Conservation (phyloP, 2,888 invertebrate species). For the Agrotis puta region DNA sequence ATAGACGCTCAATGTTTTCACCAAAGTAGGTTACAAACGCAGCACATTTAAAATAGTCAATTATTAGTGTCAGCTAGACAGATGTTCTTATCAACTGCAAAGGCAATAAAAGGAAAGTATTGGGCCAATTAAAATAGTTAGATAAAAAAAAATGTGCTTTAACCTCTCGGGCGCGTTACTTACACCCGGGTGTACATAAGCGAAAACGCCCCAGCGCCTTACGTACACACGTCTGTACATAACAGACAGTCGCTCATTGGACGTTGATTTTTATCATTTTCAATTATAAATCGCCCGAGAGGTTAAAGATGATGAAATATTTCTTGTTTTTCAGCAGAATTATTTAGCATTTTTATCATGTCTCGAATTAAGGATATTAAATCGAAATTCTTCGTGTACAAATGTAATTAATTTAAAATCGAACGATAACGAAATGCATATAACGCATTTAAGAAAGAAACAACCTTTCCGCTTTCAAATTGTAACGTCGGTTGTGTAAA, state of each 20-base stretch:
- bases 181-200: too few relatives aligned
- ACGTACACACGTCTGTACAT: too few relatives aligned
- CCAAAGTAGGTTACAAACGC: conserved; percentile 52
- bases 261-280: too few relatives aligned
- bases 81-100: background rate
- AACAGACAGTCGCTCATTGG: too few relatives aligned
- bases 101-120: conserved; percentile 2
- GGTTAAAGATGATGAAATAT: conserved; percentile 8
- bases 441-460: background rate
- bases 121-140: conserved; percentile 3
- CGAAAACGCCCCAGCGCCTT: too few relatives aligned
- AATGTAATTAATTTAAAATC: conserved; percentile 25
- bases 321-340: background rate
- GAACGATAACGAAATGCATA: background rate
- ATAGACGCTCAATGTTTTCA: conserved; percentile 62
- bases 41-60: conserved; percentile 23
- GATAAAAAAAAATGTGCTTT: conserved; percentile 9
- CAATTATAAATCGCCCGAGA: too few relatives aligned
- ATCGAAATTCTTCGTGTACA: conserved; percentile 15
- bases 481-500: background rate
- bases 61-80: conserved; percentile 37
- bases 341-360: background rate
- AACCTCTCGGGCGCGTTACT: too few relatives aligned
- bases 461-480: conserved; percentile 10
- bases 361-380: conserved; percentile 13